Base-by-base conservation (phyloP, 53 echinoderm and acorn worm species). In the Apostichopus leukothele region DNA sequence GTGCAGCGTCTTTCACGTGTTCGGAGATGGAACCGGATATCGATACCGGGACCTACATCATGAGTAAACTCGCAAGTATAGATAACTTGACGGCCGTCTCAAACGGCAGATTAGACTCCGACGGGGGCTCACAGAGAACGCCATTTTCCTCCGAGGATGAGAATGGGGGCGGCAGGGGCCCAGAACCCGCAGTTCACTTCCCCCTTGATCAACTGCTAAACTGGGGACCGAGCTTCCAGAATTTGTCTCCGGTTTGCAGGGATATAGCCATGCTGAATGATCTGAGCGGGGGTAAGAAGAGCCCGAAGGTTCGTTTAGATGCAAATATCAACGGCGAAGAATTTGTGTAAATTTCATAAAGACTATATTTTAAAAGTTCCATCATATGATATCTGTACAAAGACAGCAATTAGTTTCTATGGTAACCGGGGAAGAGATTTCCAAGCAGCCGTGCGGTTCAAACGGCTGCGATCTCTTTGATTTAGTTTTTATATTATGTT, bases 1-100 rank as follows among this genome's bases (percentile, higher is more conserved):
- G 94, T 21, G 94, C 94, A 51, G 97, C 92, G 75, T 97, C 97
- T 20, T 97, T 97, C 90, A 97, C 97, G 74, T 97, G 97, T 66
- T 97, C 97, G 3, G 97, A 96, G 88, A 90, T 92, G 76, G 95
- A 97, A 25, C 91, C 92, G 14, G 97, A 97, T 51, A 63, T 93
- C 5, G 92, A 93, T 89, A 93, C 94, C 9, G 92, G 90, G 18
- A 92, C 73, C 52, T 83, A 94, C 4, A 93, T 95, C 78, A 91
- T 95, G 26, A 94, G 89, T 16, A 89, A 89, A 76, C 91, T 95
- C 1, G 94, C 95, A 6, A 94, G 95, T 73, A 93, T 98, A 26
- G 95, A 98, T 54, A 90, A 96, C 75, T 89, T 91, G 19, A 90
- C 92, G n/a, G 90, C 92, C 71, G 84, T 89, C 50, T 89, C 76